Conservation (phyloP, 2,888 invertebrate genomes). For the Ceriagrion tenellum region DNA sequence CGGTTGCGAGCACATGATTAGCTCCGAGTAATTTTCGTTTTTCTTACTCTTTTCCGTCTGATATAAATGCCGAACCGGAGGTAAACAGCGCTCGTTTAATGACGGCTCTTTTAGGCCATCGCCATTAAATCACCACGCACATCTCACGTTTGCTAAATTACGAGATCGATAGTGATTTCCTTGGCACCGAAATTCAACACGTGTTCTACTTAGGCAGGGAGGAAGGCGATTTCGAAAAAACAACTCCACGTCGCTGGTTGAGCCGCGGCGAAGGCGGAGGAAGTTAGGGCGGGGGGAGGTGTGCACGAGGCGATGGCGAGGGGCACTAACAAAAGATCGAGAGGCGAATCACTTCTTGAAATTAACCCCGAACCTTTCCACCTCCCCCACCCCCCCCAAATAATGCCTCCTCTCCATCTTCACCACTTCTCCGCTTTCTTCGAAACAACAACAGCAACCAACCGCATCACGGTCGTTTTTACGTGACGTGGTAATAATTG, state of each 20-base stretch:
- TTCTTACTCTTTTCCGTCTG: background rate
- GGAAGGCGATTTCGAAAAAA: slow-evolving; percentile 1
- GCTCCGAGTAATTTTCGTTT: background rate
- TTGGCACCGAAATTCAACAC: slow-evolving; percentile 48
- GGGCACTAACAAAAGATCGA: background rate
- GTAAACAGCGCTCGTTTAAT: background rate
- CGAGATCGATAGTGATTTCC: background rate
- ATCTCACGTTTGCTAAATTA: slow-evolving; percentile 63
- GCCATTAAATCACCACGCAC: slow-evolving; percentile 1
- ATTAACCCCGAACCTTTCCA: slow-evolving; percentile 36
- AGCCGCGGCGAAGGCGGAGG: background rate
- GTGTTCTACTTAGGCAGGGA: slow-evolving; percentile 30
- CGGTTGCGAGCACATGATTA: background rate
- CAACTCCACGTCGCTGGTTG: background rate
- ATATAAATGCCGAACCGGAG: background rate
- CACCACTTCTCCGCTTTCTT: background rate
- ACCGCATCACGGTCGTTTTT: background rate
- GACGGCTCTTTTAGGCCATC: background rate
- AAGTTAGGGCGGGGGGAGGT: background rate
- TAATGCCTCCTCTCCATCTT: background rate
- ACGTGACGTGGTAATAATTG: slow-evolving; percentile 6
- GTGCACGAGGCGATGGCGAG: background rate
- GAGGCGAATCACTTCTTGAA: slow-evolving; percentile 6
- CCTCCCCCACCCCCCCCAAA: background rate
- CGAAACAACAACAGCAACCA: background rate